A percentile compares a stretch with the other conserved stretches of the same genome.
Conservation (phyloP, 2,888 invertebrate genomes). For the Pterostichus madidus region DNA sequence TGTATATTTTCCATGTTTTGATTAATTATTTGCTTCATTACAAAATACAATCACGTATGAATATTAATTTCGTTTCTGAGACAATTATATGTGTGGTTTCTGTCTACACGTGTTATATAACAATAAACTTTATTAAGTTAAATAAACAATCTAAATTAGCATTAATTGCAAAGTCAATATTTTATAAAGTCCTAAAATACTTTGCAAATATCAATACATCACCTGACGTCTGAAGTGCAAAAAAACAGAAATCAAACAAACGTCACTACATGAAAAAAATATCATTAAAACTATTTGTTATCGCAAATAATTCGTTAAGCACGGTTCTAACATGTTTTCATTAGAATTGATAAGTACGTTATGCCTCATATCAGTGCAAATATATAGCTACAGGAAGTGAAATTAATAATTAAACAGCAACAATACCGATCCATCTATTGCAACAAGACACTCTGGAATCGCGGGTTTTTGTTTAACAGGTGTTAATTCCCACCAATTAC, state of each 20-base stretch:
- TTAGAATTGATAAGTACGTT: slow-evolving; percentile 16
- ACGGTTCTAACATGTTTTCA: slow-evolving; percentile 9
- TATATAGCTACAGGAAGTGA: slow-evolving; percentile 41
- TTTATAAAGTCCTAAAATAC: too few species aligned
- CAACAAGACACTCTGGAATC: slow-evolving; percentile 81
- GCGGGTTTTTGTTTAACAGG: slow-evolving; percentile 76
- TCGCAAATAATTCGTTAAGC: slow-evolving; percentile 1
- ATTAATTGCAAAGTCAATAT: background rate
- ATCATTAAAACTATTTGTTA: slow-evolving; percentile 7
- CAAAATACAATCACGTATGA: background rate
- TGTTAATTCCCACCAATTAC: slow-evolving; percentile 80
- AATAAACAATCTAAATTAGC: slow-evolving; percentile 8
- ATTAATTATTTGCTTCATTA: background rate
- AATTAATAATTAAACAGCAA: slow-evolving; percentile 7
- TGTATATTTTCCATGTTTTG: background rate
- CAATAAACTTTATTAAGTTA: background rate
- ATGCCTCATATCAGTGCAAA: slow-evolving; percentile 22
- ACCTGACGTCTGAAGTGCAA: slow-evolving; percentile 23
- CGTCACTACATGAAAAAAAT: slow-evolving; percentile 33
- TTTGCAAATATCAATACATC: slow-evolving; percentile 29
- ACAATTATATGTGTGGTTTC: background rate
- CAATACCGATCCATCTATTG: slow-evolving; percentile 81
- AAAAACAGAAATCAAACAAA: slow-evolving; percentile 20
- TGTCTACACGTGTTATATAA: background rate
- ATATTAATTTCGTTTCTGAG: background rate